Percentiles rank a stretch among this genome's conserved stretches.
phyloP scores from a whole-genome alignment of 2,888 invertebrate genomes.

The Alloscopus bannaensis region DNA sequence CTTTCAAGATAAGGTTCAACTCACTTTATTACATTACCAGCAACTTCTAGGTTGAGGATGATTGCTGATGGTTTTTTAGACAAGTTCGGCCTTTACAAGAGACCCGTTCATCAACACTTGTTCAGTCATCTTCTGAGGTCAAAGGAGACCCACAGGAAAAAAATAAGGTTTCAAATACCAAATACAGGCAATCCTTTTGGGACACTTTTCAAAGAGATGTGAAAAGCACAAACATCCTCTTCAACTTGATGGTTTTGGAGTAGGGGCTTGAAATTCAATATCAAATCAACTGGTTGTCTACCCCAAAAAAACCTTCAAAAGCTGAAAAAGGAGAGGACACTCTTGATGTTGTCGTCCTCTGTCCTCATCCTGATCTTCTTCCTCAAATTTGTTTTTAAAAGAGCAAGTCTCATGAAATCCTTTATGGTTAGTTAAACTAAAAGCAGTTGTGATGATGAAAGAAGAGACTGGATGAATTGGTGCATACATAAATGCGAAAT shows the following conservation, averaged over 20 bases:
- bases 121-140: neutral
- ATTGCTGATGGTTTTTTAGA: neutral
- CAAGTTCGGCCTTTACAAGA: too few relatives aligned
- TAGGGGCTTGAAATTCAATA: slow-evolving; percentile 22
- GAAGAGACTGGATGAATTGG: slow-evolving; percentile 7
- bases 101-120: too few relatives aligned
- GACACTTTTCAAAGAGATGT: neutral
- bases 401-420: neutral
- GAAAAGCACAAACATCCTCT: neutral
- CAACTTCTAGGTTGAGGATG: too few relatives aligned
- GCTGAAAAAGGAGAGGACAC: neutral
- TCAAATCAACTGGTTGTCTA: slow-evolving; percentile 28
- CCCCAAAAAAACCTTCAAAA: neutral
- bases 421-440: slow-evolving; percentile 21
- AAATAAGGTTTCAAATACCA: too few relatives aligned
- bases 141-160: neutral
- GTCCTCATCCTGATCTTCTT: neutral
- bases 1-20: neutral
- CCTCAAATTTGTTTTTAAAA: neutral
- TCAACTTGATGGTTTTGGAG: neutral
- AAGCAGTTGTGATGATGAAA: neutral
- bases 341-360: neutral
- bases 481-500: slow-evolving; percentile 11
- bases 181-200: slow-evolving; percentile 8
- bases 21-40: neutral